A percentile compares a stretch with the other conserved stretches of the same genome.
phyloP scores from a whole-genome alignment of 2,113 vertebrate species.

The Calidris pygmaea region DNA sequence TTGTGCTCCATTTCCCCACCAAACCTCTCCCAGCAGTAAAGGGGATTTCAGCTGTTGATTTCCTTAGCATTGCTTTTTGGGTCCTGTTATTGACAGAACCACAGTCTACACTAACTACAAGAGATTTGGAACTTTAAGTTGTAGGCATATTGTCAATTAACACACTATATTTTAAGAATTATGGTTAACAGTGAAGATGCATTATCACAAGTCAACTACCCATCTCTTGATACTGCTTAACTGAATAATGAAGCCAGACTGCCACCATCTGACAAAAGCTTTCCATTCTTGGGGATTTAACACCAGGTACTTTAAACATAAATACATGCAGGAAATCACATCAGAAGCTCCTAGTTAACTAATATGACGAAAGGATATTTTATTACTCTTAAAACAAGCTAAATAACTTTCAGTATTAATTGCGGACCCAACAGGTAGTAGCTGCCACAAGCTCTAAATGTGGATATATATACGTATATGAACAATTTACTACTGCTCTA shows the following conservation, averaged over 20 bases:
- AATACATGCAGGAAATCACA: background rate
- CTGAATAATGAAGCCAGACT: background rate
- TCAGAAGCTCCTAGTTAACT: background rate
- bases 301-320: background rate
- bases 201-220: background rate
- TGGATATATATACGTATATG: accelerated
- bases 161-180: background rate
- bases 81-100: background rate
- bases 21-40: background rate
- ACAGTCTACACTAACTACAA: background rate
- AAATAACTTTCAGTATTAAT: background rate
- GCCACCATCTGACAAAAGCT: background rate
- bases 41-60: background rate
- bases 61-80: background rate
- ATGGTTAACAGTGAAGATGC: background rate
- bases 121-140: background rate
- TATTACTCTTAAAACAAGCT: background rate
- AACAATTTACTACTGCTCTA: background rate
- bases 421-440: background rate
- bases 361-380: background rate
- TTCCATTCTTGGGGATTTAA: background rate
- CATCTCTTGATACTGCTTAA: background rate
- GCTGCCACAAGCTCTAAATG: background rate
- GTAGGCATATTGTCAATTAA: background rate
- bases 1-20: background rate